Evolutionary conservation across 1,140 invertebrate genomes (phyloP).

Genomic region (Megathymus violae): DNA sequence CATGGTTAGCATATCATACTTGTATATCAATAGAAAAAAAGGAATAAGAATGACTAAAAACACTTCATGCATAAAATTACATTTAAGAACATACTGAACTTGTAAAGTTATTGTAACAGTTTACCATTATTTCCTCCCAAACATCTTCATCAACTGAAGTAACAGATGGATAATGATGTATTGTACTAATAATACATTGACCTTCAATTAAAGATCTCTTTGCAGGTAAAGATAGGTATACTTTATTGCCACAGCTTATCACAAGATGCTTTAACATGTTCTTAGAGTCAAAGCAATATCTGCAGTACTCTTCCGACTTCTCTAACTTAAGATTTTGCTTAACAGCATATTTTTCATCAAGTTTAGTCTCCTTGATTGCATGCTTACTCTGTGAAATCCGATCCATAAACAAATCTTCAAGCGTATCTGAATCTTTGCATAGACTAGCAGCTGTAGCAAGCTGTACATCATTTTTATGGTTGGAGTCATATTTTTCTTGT

Average conservation of each 20-base stretch:
- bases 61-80: too few species aligned
- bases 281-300: constrained; percentile 91
- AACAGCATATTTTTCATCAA: constrained; percentile 88
- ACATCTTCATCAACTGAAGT: constrained; percentile 96
- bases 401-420: constrained; percentile 95
- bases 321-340: constrained; percentile 88
- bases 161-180: constrained; percentile 90
- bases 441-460: constrained; percentile 90
- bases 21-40: too few species aligned
- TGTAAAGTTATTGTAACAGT: not conserved
- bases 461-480: constrained; percentile 91
- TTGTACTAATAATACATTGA: constrained; percentile 95
- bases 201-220: constrained; percentile 91
- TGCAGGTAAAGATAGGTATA: constrained; percentile 92
- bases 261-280: constrained; percentile 95
- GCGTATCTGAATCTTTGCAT: constrained; percentile 88
- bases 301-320: constrained; percentile 91
- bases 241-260: constrained; percentile 90
- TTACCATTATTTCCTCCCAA: constrained; percentile 93
- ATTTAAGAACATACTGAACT: too few species aligned
- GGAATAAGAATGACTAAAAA: too few species aligned
- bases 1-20: too few species aligned
- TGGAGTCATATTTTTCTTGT: constrained; percentile 93
- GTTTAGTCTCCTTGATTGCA: constrained; percentile 86
- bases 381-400: constrained; percentile 87